Percentiles rank a stretch among this genome's conserved stretches.
phyloP scores from a whole-genome alignment of 2,888 invertebrate genomes.

The Epinotia nisella region DNA sequence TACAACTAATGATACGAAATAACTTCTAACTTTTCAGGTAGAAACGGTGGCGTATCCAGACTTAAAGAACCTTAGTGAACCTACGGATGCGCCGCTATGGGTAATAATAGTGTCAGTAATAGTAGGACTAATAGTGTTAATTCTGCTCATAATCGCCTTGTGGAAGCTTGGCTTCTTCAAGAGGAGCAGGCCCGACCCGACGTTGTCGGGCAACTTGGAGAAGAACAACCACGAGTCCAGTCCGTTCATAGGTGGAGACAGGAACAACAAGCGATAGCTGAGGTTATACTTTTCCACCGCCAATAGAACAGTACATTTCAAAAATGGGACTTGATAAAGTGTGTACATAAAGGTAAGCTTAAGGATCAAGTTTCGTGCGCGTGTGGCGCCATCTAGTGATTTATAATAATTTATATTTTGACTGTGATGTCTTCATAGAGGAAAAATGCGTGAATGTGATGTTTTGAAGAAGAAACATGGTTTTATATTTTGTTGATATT shows the following conservation, averaged over 20 bases:
- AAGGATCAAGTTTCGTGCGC: constrained; percentile 44
- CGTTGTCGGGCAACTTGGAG: constrained; percentile 91
- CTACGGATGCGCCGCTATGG: constrained; percentile 92
- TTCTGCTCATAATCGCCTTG: constrained; percentile 90
- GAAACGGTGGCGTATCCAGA: constrained; percentile 94
- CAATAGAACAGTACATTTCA: constrained; percentile 50
- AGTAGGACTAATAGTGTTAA: constrained; percentile 92
- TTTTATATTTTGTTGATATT: constrained; percentile 74
- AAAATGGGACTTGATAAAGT: constrained; percentile 51
- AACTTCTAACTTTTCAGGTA: constrained; percentile 81
- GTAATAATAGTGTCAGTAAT: constrained; percentile 93
- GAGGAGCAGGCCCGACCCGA: constrained; percentile 92
- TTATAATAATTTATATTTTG: constrained; percentile 56
- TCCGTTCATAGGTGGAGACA: constrained; percentile 83
- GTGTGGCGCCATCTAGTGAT: constrained; percentile 40
- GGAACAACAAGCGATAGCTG: constrained; percentile 79
- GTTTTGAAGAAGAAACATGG: constrained; percentile 63
- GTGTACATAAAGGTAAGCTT: constrained; percentile 51
- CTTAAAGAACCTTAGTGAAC: constrained; percentile 87
- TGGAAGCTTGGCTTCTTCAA: constrained; percentile 97
- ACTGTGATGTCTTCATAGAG: constrained; percentile 84
- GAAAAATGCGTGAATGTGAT: constrained; percentile 76
- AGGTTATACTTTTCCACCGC: constrained; percentile 52
- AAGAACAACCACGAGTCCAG: constrained; percentile 89
- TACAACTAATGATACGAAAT: background rate